These are phyloP conservation scores for Drosophila birchii DNA, from an alignment of 2,888 invertebrate genomes.

Conservation along the genomic window DNA sequence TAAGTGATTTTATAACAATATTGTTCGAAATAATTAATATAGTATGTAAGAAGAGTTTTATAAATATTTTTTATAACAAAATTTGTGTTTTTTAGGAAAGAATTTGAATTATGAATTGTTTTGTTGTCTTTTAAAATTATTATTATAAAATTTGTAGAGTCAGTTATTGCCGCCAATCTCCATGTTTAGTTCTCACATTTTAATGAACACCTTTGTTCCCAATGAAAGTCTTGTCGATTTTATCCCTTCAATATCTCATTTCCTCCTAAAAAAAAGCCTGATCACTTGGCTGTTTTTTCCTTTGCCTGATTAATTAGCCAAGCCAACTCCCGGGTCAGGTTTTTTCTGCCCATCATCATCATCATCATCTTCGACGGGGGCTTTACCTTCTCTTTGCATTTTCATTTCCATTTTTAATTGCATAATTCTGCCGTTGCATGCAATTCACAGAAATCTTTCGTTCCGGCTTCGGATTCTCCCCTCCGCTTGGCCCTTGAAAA, in stretches of 20 bases:
- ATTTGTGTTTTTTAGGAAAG: background rate
- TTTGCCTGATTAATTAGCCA: constrained; percentile 62
- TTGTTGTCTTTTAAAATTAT: too few relatives aligned
- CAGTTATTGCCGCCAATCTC: background rate
- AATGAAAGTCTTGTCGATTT: constrained; percentile 6
- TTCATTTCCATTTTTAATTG: constrained; percentile 75
- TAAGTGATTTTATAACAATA: background rate
- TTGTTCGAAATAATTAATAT: background rate
- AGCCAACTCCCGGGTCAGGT: constrained; percentile 32
- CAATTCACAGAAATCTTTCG: constrained; percentile 58
- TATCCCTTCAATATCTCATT: constrained; percentile 26
- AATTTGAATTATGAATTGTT: too few relatives aligned
- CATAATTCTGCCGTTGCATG: constrained; percentile 74
- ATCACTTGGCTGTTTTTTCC: constrained; percentile 16
- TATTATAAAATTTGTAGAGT: background rate
- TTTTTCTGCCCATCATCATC: constrained; percentile 35
- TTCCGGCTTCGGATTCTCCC: constrained; percentile 17
- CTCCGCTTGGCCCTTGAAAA: constrained; percentile 33
- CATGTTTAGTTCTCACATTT: background rate
- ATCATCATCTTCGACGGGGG: constrained; percentile 23
- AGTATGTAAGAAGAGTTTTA: background rate
- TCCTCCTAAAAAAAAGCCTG: constrained; percentile 23
- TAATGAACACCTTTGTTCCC: constrained; percentile 3
- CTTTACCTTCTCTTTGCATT: constrained; percentile 25
- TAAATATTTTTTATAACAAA: background rate